Evolutionary conservation across 2,797 vertebrate genomes (phyloP).

Genomic region (Callimico goeldii): DNA sequence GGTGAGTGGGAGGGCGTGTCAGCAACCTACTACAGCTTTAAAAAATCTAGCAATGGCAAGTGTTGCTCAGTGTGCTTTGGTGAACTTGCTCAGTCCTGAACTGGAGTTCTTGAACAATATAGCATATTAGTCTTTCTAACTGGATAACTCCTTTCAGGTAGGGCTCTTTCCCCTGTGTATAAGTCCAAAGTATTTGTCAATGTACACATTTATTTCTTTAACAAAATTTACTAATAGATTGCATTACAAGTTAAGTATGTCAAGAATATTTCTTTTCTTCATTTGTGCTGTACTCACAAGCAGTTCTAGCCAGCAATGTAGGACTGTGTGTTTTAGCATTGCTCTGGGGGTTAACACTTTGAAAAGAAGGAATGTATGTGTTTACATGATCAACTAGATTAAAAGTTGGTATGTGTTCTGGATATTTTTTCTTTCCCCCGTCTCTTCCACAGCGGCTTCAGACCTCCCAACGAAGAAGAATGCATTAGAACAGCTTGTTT

Average conservation of each 20-base stretch:
- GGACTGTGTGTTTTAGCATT: background rate
- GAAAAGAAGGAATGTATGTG: background rate
- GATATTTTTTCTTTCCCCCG: background rate
- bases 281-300: background rate
- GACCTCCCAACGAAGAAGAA: constrained; percentile 46
- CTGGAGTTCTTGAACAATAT: background rate
- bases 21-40: background rate
- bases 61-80: background rate
- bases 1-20: background rate
- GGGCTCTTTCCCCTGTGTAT: background rate
- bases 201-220: background rate
- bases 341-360: background rate
- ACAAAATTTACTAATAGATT: background rate
- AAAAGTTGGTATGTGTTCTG: constrained; percentile 34
- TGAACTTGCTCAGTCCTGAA: background rate
- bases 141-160: background rate
- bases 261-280: constrained; percentile 9
- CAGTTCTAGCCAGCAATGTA: background rate
- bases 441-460: background rate
- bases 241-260: background rate
- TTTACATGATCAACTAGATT: constrained; percentile 36
- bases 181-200: background rate
- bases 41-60: background rate
- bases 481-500: constrained; percentile 41
- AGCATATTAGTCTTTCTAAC: background rate